A percentile compares a stretch with the other conserved stretches of the same genome.
These are phyloP conservation scores for Sinocyclocheilus anshuiensis DNA, from an alignment of 2,113 vertebrate species.

Conservation along the genomic window DNA sequence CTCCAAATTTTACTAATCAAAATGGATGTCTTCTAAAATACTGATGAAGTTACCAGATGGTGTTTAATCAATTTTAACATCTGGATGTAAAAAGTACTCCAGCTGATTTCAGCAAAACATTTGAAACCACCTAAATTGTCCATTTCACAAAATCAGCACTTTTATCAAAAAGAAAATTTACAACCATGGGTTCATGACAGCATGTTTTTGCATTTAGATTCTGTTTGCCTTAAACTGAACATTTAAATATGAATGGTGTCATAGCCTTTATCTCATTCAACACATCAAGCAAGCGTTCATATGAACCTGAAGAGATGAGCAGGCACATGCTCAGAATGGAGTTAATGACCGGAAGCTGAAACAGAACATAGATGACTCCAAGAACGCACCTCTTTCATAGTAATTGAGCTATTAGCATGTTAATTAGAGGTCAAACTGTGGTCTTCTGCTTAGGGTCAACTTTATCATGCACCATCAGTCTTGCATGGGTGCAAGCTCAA, in stretches of 20 bases:
- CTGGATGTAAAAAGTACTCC: neutral
- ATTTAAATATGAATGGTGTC: neutral
- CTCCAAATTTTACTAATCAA: neutral
- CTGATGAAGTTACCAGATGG: too few species aligned
- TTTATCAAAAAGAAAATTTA: neutral
- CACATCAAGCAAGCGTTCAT: conserved; percentile 45
- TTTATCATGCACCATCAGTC: conserved; percentile 34
- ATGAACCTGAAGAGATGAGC: conserved; percentile 49
- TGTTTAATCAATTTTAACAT: neutral
- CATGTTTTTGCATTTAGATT: neutral
- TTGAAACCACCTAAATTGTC: neutral
- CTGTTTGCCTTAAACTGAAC: neutral
- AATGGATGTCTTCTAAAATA: neutral
- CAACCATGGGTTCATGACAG: neutral
- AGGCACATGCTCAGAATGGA: conserved; percentile 48
- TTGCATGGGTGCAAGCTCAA: conserved; percentile 35
- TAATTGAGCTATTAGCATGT: conserved; percentile 47
- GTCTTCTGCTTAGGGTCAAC: conserved; percentile 41
- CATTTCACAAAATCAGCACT: neutral
- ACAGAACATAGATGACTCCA: conserved; percentile 53
- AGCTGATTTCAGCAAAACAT: neutral
- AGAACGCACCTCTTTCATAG: conserved; percentile 12
- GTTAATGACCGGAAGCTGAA: conserved; percentile 60
- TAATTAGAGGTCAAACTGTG: conserved; percentile 63
- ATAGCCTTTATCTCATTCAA: neutral